A percentile compares a stretch with the other conserved stretches of the same genome.
Evolutionary conservation across 2,113 vertebrate genomes (phyloP).

Genomic region (Podarcis cretensis): DNA sequence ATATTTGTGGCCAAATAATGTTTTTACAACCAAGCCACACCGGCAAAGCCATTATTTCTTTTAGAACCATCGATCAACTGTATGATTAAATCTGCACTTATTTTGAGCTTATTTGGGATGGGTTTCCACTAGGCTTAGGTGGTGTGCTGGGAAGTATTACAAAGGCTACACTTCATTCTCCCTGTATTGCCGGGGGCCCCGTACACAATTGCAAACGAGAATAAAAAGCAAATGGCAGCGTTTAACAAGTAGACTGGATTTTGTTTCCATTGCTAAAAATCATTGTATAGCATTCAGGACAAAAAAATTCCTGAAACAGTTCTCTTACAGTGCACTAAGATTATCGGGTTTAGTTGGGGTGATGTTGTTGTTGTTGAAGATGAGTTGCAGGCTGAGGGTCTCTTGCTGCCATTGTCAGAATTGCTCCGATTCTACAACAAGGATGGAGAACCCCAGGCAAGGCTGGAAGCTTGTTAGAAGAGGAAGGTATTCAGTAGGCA

Average conservation of each 20-base stretch:
- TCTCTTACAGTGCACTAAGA: not conserved
- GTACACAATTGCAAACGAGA: not conserved
- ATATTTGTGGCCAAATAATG: slow-evolving; percentile 68
- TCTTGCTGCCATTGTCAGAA: not conserved
- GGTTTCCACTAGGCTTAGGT: slow-evolving; percentile 1
- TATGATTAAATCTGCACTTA: slow-evolving; percentile 55
- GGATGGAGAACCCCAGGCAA: no score
- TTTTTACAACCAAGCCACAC: slow-evolving; percentile 60
- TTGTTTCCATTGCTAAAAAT: not conserved
- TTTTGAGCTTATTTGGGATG: slow-evolving; percentile 44
- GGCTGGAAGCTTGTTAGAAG: no score
- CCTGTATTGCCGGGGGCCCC: slow-evolving; percentile 23
- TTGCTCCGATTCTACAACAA: no score
- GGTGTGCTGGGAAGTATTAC: slow-evolving; percentile 20
- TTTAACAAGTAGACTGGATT: slow-evolving; percentile 13
- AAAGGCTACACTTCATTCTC: not conserved
- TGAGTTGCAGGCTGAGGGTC: not conserved
- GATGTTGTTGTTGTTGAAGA: no score
- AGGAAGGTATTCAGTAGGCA: no score
- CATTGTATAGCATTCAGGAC: not conserved
- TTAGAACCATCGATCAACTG: slow-evolving; percentile 42
- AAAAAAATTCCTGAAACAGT: not conserved
- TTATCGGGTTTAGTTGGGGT: no score
- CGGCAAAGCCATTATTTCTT: slow-evolving; percentile 60
- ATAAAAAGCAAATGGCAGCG: slow-evolving; percentile 6